Evolutionary conservation across 2,888 invertebrate genomes (phyloP).

Genomic region (Drosophila rellima): DNA sequence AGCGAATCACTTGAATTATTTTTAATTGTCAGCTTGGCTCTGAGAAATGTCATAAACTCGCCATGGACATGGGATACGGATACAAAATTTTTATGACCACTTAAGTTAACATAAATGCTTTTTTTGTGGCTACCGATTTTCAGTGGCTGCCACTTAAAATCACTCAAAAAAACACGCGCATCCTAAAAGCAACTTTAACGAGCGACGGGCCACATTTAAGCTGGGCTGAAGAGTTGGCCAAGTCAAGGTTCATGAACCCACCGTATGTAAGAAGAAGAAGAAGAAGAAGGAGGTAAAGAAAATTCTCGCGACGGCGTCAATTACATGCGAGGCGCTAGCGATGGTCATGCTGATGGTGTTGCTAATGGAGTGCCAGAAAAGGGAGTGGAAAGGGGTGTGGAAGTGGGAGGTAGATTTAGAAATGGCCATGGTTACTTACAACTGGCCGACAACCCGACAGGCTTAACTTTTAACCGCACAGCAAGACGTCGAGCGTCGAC

Average conservation of each 20-base stretch:
- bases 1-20: slow-evolving; percentile 35
- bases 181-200: slow-evolving; percentile 63
- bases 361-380: slow-evolving; percentile 21
- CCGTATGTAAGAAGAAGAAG: slow-evolving; percentile 8
- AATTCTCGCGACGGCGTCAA: slow-evolving; percentile 68
- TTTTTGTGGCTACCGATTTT: slow-evolving; percentile 61
- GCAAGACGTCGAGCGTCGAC: slow-evolving; percentile 45
- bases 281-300: slow-evolving; percentile 14
- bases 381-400: neutral
- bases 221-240: slow-evolving; percentile 8
- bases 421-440: slow-evolving; percentile 55
- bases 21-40: slow-evolving; percentile 26
- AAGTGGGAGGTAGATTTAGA: slow-evolving; percentile 19
- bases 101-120: slow-evolving; percentile 65
- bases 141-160: slow-evolving; percentile 53
- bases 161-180: slow-evolving; percentile 58
- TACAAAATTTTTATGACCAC: slow-evolving; percentile 56
- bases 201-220: slow-evolving; percentile 38
- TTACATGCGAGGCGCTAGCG: slow-evolving; percentile 66
- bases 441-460: slow-evolving; percentile 46
- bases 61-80: slow-evolving; percentile 6
- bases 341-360: slow-evolving; percentile 29
- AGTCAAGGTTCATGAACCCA: slow-evolving; percentile 72
- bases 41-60: slow-evolving; percentile 21
- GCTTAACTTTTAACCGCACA: slow-evolving; percentile 79